These are phyloP conservation scores for Aleiodes alternator DNA, from an alignment of 2,888 invertebrate species.

Conservation along the genomic window DNA sequence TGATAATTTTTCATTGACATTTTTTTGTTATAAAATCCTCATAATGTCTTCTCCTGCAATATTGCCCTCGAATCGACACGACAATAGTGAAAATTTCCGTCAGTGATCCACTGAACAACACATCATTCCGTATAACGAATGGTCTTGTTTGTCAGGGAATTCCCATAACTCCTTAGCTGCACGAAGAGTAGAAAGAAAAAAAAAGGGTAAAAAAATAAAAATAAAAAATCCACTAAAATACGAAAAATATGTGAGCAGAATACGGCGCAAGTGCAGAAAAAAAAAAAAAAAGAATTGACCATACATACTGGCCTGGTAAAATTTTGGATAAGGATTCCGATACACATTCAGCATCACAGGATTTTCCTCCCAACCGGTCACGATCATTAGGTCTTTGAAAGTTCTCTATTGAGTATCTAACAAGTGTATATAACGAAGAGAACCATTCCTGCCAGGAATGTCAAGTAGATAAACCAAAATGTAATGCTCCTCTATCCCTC, in stretches of 20 bases:
- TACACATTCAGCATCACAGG: background rate
- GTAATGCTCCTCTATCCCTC: background rate
- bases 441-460: constrained; percentile 3
- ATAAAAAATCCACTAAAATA: background rate
- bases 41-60: too few relatives aligned
- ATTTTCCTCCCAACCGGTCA: constrained; percentile 55
- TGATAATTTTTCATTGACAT: too few relatives aligned
- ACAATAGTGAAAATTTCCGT: too few relatives aligned
- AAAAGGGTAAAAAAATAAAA: background rate
- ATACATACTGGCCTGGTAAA: background rate
- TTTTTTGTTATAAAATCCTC: too few relatives aligned
- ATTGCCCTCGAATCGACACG: too few relatives aligned
- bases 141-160: constrained; percentile 66
- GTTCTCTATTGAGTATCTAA: constrained; percentile 9
- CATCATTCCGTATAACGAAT: constrained; percentile 63
- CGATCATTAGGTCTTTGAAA: constrained; percentile 44
- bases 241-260: background rate
- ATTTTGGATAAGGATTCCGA: constrained; percentile 15
- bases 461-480: constrained; percentile 25
- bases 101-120: background rate
- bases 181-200: background rate
- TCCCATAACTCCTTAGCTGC: constrained; percentile 45
- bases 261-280: constrained; percentile 17
- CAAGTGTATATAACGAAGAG: constrained; percentile 14
- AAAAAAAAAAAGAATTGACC: too few relatives aligned